Evolutionary conservation across 2,888 invertebrate species (phyloP).

Genomic region (Tricholauxania praeusta): DNA sequence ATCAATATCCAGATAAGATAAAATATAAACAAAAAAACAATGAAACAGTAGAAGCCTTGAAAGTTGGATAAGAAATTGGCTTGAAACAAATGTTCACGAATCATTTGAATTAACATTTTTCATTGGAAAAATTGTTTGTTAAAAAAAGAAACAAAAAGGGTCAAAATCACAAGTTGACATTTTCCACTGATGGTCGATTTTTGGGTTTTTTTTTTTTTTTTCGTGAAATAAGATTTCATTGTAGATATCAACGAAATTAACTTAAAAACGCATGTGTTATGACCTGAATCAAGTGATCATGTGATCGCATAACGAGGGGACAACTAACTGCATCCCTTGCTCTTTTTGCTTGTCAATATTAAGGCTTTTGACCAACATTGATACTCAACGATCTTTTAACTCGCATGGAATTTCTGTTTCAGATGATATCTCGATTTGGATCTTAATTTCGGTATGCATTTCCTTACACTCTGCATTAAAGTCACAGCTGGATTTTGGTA

Average conservation of each 20-base stretch:
- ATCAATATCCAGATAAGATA: conserved; percentile 48
- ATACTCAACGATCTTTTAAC: conserved; percentile 46
- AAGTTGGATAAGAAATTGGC: conserved; percentile 30
- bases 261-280: conserved; percentile 39
- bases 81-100: conserved; percentile 17
- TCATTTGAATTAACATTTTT: conserved; percentile 37
- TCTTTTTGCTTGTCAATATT: conserved; percentile 25
- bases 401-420: conserved; percentile 24
- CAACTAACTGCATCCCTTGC: background rate
- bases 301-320: conserved; percentile 19
- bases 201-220: background rate
- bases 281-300: conserved; percentile 34
- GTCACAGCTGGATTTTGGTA: conserved; percentile 26
- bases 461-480: conserved; percentile 52
- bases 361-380: conserved; percentile 42
- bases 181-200: background rate
- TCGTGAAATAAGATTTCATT: conserved; percentile 24
- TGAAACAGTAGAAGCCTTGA: conserved; percentile 26
- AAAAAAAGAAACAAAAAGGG: background rate
- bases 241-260: conserved; percentile 37
- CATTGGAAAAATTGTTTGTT: conserved; percentile 31
- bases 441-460: conserved; percentile 56
- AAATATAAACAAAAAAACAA: background rate
- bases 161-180: conserved; percentile 22
- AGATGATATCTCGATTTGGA: conserved; percentile 30